phyloP scores from a whole-genome alignment of 2,888 invertebrate genomes.

The Pemphredon lugubris region DNA sequence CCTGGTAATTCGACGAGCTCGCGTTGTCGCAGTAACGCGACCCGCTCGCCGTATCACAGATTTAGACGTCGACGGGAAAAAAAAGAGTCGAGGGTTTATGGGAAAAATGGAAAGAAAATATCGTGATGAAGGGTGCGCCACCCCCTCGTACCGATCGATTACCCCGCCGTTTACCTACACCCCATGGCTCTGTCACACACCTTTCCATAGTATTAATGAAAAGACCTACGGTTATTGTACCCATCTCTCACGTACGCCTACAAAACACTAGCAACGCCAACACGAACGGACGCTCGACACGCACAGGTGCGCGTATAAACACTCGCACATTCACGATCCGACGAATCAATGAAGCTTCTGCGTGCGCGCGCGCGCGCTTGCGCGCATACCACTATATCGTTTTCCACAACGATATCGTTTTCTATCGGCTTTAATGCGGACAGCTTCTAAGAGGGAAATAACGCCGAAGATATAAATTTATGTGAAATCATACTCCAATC shows the following conservation, averaged over 20 bases:
- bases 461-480: slow-evolving; percentile 5
- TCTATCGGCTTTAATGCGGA: slow-evolving; percentile 47
- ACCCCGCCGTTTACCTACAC: slow-evolving; percentile 53
- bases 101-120: slow-evolving; percentile 56
- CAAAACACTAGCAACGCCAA: slow-evolving; percentile 18
- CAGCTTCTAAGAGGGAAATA: slow-evolving; percentile 19
- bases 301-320: slow-evolving; percentile 38
- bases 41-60: slow-evolving; percentile 10
- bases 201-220: slow-evolving; percentile 52
- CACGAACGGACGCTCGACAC: slow-evolving; percentile 24
- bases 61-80: slow-evolving; percentile 39
- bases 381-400: slow-evolving; percentile 47
- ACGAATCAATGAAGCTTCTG: slow-evolving; percentile 52
- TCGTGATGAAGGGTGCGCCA: slow-evolving; percentile 44
- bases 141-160: slow-evolving; percentile 50
- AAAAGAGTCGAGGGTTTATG: slow-evolving; percentile 9
- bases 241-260: slow-evolving; percentile 38
- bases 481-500: slow-evolving; percentile 20
- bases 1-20: too few species aligned
- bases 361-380: slow-evolving; percentile 24
- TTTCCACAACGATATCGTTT: slow-evolving; percentile 57
- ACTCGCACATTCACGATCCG: slow-evolving; percentile 33
- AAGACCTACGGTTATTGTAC: slow-evolving; percentile 52
- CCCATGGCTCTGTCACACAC: slow-evolving; percentile 44
- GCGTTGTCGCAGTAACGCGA: background rate